These are phyloP conservation scores for Chaetorhynchus papuensis DNA, from an alignment of 2,113 vertebrate species.

Conservation along the genomic window DNA sequence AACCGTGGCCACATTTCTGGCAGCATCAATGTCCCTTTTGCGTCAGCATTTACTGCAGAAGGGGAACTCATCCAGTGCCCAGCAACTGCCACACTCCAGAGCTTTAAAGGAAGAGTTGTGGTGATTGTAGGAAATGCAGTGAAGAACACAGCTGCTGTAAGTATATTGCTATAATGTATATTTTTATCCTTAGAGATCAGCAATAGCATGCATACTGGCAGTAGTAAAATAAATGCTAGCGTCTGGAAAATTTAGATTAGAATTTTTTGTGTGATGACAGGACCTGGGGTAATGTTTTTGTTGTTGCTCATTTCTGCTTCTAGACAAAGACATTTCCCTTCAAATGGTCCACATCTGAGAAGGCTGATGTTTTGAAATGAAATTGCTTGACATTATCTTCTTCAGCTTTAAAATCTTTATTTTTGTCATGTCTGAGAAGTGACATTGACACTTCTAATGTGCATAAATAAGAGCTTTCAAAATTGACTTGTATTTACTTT, in stretches of 20 bases:
- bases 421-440: not conserved
- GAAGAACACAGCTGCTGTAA: constrained; percentile 84
- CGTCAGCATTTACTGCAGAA: constrained; percentile 79
- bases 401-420: not conserved
- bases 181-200: not conserved
- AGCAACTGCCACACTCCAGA: constrained; percentile 77
- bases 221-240: not conserved
- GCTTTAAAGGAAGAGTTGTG: constrained; percentile 88
- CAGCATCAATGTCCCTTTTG: constrained; percentile 90
- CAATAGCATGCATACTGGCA: not conserved
- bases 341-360: not conserved
- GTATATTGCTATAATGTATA: not conserved
- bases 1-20: constrained; percentile 90
- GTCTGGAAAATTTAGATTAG: not conserved
- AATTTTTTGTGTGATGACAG: not conserved
- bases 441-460: not conserved
- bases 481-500: not conserved
- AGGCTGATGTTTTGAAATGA: not conserved
- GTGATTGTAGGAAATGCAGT: constrained; percentile 86
- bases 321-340: not conserved
- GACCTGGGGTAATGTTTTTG: not conserved
- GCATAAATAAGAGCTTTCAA: not conserved
- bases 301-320: not conserved
- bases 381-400: not conserved
- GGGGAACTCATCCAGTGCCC: constrained; percentile 86